These are phyloP conservation scores for Hydropsyche tenuis DNA, from an alignment of 1,140 invertebrate genomes.

Conservation along the genomic window DNA sequence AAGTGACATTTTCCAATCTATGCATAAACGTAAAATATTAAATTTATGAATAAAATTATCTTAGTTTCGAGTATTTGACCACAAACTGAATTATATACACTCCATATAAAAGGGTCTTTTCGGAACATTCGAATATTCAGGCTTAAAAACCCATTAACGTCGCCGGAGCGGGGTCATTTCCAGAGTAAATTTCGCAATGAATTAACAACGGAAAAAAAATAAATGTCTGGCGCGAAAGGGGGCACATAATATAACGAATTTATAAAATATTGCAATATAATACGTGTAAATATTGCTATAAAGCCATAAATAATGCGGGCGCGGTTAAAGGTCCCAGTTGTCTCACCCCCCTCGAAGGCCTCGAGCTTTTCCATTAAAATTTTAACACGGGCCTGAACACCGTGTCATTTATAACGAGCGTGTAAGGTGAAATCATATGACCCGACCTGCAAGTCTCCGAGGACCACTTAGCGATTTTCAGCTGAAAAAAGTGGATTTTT, in stretches of 20 bases:
- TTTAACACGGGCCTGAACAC: background rate
- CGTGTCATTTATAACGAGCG: background rate
- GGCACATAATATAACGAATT: background rate
- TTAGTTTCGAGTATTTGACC: too few relatives aligned
- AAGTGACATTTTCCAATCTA: too few relatives aligned
- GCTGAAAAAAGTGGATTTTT: background rate
- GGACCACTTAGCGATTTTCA: background rate
- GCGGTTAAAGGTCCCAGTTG: conserved; percentile 17
- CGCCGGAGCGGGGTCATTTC: background rate
- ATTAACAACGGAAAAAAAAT: background rate
- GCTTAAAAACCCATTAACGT: conserved; percentile 3
- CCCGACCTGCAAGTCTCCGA: background rate
- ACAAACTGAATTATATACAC: too few relatives aligned
- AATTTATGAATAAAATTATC: too few relatives aligned
- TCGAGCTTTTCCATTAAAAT: conserved; percentile 20
- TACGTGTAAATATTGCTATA: conserved; percentile 8
- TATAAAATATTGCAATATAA: background rate
- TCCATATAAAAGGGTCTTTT: too few relatives aligned
- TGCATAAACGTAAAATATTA: too few relatives aligned
- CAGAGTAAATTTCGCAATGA: background rate
- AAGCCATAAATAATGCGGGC: conserved; percentile 16
- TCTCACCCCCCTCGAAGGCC: background rate
- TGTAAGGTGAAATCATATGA: conserved; percentile 3
- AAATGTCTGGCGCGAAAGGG: too few relatives aligned
- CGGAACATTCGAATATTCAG: too few relatives aligned